Evolutionary conservation across 2,888 invertebrate species (phyloP), one percentile per base, ranked within the genome.

Genomic region (Nymphalis urticae): DNA sequence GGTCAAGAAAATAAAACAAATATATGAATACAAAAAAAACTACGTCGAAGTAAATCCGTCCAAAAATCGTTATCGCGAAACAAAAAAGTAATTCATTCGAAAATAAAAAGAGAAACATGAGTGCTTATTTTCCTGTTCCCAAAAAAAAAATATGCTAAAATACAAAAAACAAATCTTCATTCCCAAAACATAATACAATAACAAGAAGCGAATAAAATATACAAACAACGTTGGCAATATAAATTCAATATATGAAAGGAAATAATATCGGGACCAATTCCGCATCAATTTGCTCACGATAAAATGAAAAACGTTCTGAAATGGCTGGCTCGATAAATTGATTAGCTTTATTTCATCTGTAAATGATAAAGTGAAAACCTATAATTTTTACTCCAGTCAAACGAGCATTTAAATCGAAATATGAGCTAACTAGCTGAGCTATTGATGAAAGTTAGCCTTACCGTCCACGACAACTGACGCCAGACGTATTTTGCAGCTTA

Each of bases 171-270:
- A 59, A 51, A 65, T 60, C 58, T 42, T 50, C n/a, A 64, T 64
- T 64, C 27, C 64, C 27, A 2, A 47, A 60, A 61, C 47, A 61
- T 54, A 66, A 66, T 27, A 60, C 42, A 60, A 62, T 61, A 66
- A 65, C 36, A 42, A 7, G 51, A 50, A 66, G 19, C 66, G 24
- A 63, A 50, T 62, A 62, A 59, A 42, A 58, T 50, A 24, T 47
- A 47, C 50, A 58, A 62, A 65, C 58, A 62, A 48, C 62, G 62
- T 51, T 56, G 62, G 16, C 66, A 66, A 63, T 66, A 66, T 59
- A 69, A 69, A 62, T 62, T 65, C 58, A 64, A 65, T 65, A 69
- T 69, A 69, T 63, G 19, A 58, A 62, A 66, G 62, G 62, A 65
- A 66, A 59, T 66, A 61, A 54, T 60, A 63, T 66, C 66, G 58